A percentile compares a stretch with the other conserved stretches of the same genome.
Evolutionary conservation across 2,797 vertebrate species (phyloP).

Genomic region (Sebastes jordani): DNA sequence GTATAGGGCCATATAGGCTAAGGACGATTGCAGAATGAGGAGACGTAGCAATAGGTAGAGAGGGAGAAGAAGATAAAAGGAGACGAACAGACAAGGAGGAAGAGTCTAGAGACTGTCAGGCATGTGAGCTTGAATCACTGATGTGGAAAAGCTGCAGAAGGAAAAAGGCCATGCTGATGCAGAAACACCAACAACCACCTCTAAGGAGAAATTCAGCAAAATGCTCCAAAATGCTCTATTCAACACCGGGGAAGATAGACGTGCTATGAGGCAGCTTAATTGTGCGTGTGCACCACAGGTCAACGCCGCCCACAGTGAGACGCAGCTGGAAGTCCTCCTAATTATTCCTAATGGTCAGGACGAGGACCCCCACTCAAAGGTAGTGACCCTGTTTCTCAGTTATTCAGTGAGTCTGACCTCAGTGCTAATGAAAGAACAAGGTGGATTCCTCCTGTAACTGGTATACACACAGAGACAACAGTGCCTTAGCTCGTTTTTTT

Average conservation of each 20-base stretch:
- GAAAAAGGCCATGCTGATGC: constrained; percentile 21
- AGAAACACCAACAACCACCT: constrained; percentile 20
- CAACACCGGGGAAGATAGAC: background rate
- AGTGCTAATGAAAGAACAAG: constrained; percentile 27
- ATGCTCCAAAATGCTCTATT: background rate
- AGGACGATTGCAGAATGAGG: background rate
- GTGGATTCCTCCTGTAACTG: constrained; percentile 2
- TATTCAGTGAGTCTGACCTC: constrained; percentile 28
- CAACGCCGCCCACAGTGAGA: background rate
- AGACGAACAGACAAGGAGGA: constrained; percentile 2
- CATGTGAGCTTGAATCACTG: constrained; percentile 46
- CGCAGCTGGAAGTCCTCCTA: constrained; percentile 32
- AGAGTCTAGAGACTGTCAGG: constrained; percentile 1
- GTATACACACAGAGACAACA: background rate
- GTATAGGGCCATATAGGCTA: background rate
- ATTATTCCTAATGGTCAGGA: constrained; percentile 42
- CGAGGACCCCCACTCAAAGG: constrained; percentile 15
- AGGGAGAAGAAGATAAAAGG: background rate
- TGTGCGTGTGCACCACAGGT: constrained; percentile 2
- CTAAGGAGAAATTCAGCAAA: constrained; percentile 3
- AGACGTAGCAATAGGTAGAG: background rate
- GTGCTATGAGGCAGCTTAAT: background rate
- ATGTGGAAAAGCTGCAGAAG: constrained; percentile 46
- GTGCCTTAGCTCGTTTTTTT: constrained; percentile 1
- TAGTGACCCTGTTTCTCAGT: constrained; percentile 15